Evolutionary conservation across 2,888 invertebrate species (phyloP), one percentile per base, ranked within the genome.

Genomic region (Scaptomyza caliginosa): DNA sequence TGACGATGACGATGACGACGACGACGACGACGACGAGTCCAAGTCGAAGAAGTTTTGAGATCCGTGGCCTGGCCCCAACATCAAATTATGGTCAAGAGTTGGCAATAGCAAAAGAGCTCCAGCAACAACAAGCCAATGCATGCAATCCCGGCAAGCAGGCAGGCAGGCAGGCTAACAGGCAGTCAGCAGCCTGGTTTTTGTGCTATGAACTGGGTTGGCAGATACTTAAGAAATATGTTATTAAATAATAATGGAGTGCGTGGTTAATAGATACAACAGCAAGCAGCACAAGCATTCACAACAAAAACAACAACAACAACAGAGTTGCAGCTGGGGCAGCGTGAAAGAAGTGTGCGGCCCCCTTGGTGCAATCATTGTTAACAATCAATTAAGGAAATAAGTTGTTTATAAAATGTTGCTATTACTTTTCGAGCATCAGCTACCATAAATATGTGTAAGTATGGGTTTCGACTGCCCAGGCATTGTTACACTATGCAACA

Each of bases 171-270:
- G 11, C 17, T 5, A 23, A 8, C 40, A 40, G n/a, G 40, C 58
- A 40, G 60, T 40, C 71, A 48, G 49, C 57, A 67, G 80, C 77
- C 86, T 87, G 82, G 83, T 85, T 81, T 87, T 87, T 86, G 86
- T 82, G 81, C 84, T 75, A 80, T 86, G 88, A 89, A 88, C 83
- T 88, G 86, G 89, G 89, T 86, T 88, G 89, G 89, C 86, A 89
- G 80, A 79, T 89, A 86, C 89, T 87, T 87, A 89, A 76, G 89
- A 89, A 85, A 89, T 89, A 86, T 89, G 86, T 89, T 89, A 90
- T 89, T 89, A 88, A 90, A 90, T 90, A 89, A 89, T 89, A 89
- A 90, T 89, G 86, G 88, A 87, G 88, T 89, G 90, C 89, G 88
- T 85, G 86, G 88, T 86, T 85, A 84, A 87, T 88, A 84, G 88